Base-by-base conservation (phyloP, 2,888 invertebrate genomes). In the Lasioglossum figueresi region DNA sequence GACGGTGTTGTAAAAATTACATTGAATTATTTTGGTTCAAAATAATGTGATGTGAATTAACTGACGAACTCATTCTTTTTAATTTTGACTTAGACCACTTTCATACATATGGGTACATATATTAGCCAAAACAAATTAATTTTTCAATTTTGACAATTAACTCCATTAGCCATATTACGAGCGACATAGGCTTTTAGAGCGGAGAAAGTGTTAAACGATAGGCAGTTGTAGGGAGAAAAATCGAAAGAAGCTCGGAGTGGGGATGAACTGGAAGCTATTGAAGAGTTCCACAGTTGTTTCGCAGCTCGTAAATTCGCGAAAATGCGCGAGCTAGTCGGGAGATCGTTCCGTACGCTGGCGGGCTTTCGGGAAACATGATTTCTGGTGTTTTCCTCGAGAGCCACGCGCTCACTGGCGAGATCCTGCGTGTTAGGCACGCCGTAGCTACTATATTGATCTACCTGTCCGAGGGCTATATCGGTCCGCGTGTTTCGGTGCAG, bases 371-470 rank as follows among this genome's bases (percentile, higher is more conserved):
- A 34, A 71, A 71, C 43, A 40, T 27, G n/a, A n/a, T n/a, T 27
- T 5, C 27, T 43, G n/a, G 16, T 16, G n/a, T 43, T 31, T 72
- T 59, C 37, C 27, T 34, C 16, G 43, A 70, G 63, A 68, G 37
- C 48, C 72, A 87, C 74, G 76, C 82, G 83, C 82, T 80, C 74
- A 76, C 80, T 80, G 82, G 80, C 74, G 82, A 88, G 90, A 89
- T 88, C 90, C 90, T 91, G 90, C 90, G 90, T 90, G 88, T 82
- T 87, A 84, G 87, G 86, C 84, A 84, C 68, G 81, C 74, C 86
- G 88, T 88, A 86, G 88, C 89, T 84, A 90, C 90, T 92, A 93
- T 94, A 94, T 94, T 93, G 93, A 94, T 93, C 91, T 93, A 93
- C 91, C 92, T 92, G 89, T 91, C 91, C 86, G 86, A 90, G 88